Evolutionary conservation across 2,888 invertebrate species (phyloP), one percentile per base, ranked within the genome.

Genomic region (Nomada ruficornis): DNA sequence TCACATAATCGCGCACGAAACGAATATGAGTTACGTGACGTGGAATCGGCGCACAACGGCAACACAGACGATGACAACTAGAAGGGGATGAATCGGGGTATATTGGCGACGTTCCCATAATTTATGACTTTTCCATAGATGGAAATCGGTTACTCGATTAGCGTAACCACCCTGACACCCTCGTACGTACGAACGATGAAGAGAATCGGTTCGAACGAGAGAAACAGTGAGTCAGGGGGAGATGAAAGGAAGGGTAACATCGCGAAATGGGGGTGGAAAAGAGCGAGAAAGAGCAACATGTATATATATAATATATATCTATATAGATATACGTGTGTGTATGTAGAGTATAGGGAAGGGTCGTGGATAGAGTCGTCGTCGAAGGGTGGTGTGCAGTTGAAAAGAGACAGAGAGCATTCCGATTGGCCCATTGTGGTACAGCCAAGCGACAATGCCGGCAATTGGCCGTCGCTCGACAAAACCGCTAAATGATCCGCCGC

Each of bases 391-490:
- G 77, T 74, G 77, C 74, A 67, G 83, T 70, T 90, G 92, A 91
- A 93, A 91, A 89, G 92, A 92, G 92, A 92, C 91, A 90, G 91
- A 90, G 90, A 92, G 88, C 88, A 92, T 93, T 94, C 93, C 94
- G 94, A 94, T 94, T 94, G 94, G 93, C 93, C 93, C 93, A 94
- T 94, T 94, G 94, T 94, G 93, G 93, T 90, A 91, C 92, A 93
- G 91, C 92, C 90, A 91, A 92, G 92, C 93, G 93, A 94, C 94
- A 94, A 94, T 94, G 94, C 94, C 92, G 91, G 92, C 94, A 94
- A 94, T 94, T 94, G 94, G 93, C 93, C 93, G 93, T 93, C 93
- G 94, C 93, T 93, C 93, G 94, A 94, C 94, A 94, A 94, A 94
- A 94, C 94, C 94, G 93, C 94, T 94, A 94, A 94, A 94, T 92